These are phyloP conservation scores for Dysmachus trigonus DNA, from an alignment of 2,888 invertebrate species.

Conservation along the genomic window DNA sequence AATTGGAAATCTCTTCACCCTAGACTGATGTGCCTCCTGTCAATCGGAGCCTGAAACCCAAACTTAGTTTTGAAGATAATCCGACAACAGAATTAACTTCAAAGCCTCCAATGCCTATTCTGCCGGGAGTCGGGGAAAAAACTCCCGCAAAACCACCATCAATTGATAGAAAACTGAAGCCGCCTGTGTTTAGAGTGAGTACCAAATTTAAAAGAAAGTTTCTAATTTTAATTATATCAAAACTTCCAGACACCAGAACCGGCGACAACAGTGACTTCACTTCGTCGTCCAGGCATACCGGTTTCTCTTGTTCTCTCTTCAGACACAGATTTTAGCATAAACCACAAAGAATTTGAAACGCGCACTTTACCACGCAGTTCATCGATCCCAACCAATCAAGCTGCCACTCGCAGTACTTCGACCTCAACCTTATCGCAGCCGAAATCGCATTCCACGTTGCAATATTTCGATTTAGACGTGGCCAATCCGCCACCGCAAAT, in stretches of 20 bases:
- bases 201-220: background rate
- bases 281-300: conserved; percentile 59
- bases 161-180: conserved; percentile 72
- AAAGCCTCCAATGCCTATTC: conserved; percentile 55
- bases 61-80: conserved; percentile 58
- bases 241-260: conserved; percentile 24
- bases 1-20: background rate
- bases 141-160: conserved; percentile 65
- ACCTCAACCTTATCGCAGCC: conserved; percentile 50
- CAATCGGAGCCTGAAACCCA: conserved; percentile 82
- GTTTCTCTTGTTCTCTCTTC: conserved; percentile 58
- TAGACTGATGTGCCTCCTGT: conserved; percentile 73
- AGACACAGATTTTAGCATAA: conserved; percentile 51
- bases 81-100: conserved; percentile 59
- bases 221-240: background rate
- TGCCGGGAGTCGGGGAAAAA: conserved; percentile 46
- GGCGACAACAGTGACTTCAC: conserved; percentile 42
- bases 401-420: conserved; percentile 62
- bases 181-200: conserved; percentile 66
- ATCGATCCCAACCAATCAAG: conserved; percentile 40
- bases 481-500: conserved; percentile 62
- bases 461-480: conserved; percentile 87
- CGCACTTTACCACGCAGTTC: conserved; percentile 61
- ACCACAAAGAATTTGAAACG: conserved; percentile 55
- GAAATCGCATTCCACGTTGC: conserved; percentile 64